Base-by-base conservation (phyloP, 2,888 invertebrate genomes). In the Leptothorax acervorum region DNA sequence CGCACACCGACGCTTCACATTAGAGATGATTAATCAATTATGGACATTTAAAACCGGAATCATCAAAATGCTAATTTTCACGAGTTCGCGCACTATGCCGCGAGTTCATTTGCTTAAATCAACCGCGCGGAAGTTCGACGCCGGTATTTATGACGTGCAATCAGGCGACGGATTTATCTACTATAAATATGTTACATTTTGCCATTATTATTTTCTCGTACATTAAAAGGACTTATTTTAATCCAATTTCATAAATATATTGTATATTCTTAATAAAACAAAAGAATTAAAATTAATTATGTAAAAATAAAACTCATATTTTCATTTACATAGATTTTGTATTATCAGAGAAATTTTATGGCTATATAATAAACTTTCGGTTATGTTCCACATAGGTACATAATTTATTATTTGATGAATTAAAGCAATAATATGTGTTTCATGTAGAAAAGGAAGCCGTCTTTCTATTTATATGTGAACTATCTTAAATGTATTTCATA, bases 21-120 rank as follows among this genome's bases (percentile, higher is more conserved):
- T 87, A 68, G 57, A 57, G 53, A 42, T 68, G 83, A 85, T 87
- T 85, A 74, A 66, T 70, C 57, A 71, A 81, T 83, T 81, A 76
- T 68, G 71, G 71, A 73, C 75, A 83, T 87, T 87, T 83, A 71
- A 85, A 87, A 87, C 57, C 78, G 55, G 45, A 73, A 81, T 76
- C 62, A 76, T 79, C 71, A 71, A 81, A 87, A 85, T 62, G 85
- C 73, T 76, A 70, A 87, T 87, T 81, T 75, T 48, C 42, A 45
- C 55, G 39, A 71, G 18, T 35, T 42, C 51, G 70, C 15, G 15
- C 23, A 48, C 53, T 53, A 70, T 75, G 39, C 42, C 45, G n/a
- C 60, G 53, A 82, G 51, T 75, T 82, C 68, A 82, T 84, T 84
- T 75, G 68, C 82, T 82, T 75, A 73, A 82, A 66, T 83, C 78